A percentile compares a stretch with the other conserved stretches of the same genome.
Evolutionary conservation across 2,888 invertebrate species (phyloP).

Genomic region (Malthinus flaveolus): DNA sequence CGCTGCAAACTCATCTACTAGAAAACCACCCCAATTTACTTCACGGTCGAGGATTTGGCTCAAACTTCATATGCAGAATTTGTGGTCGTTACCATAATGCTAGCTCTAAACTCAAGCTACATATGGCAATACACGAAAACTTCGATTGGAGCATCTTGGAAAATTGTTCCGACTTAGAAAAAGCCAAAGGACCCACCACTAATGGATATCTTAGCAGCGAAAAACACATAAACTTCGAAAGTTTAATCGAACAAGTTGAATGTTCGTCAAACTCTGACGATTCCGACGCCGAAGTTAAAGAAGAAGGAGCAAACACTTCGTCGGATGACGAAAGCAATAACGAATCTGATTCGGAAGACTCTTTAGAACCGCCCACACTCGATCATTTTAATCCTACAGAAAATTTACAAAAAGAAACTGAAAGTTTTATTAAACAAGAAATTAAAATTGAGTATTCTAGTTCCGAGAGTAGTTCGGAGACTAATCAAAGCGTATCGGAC

Average conservation of each 20-base stretch:
- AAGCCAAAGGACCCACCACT: conserved; percentile 36
- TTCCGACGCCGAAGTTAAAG: conserved; percentile 33
- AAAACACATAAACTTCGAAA: conserved; percentile 44
- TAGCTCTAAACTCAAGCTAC: conserved; percentile 59
- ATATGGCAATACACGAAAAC: conserved; percentile 62
- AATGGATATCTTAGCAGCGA: conserved; percentile 8
- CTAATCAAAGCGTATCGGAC: conserved; percentile 30
- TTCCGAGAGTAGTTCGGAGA: conserved; percentile 28
- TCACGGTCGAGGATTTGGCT: conserved; percentile 58
- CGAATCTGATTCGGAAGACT: conserved; percentile 31
- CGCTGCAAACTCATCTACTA: conserved; percentile 56
- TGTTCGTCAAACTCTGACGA: conserved; percentile 34
- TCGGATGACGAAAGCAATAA: conserved; percentile 20
- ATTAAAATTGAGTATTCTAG: background rate
- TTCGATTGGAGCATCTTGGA: conserved; percentile 49
- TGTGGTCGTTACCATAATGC: conserved; percentile 61
- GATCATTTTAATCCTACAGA: conserved; percentile 34
- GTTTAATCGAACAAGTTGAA: conserved; percentile 46
- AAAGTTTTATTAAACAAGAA: background rate
- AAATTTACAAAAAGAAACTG: conserved; percentile 15
- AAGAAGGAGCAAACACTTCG: conserved; percentile 10
- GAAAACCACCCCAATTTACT: conserved; percentile 57
- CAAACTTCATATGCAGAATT: conserved; percentile 61
- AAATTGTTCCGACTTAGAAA: conserved; percentile 21
- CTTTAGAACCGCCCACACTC: conserved; percentile 33